Conservation (phyloP, 2,113 vertebrate genomes). For the Madoqua kirkii region DNA sequence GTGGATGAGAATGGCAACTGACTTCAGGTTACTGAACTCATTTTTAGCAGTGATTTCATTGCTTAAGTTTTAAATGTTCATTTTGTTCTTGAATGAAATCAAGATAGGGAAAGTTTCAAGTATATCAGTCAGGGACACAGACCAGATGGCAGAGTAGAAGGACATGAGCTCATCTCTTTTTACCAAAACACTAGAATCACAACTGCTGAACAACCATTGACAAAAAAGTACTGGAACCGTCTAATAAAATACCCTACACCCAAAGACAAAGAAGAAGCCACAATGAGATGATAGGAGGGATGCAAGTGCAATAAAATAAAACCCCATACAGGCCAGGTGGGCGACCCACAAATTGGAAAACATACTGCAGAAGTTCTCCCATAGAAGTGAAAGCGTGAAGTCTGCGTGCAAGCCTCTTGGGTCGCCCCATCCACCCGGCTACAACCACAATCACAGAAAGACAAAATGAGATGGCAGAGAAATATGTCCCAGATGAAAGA, state of each 20-base stretch:
- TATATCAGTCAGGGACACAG: not conserved
- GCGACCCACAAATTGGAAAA: not conserved
- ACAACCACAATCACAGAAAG: not conserved
- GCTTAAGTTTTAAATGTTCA: not conserved
- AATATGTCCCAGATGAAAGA: not conserved
- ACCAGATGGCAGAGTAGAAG: not conserved
- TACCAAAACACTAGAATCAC: not conserved
- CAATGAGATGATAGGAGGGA: not conserved
- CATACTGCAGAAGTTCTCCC: not conserved
- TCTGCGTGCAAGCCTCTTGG: not conserved
- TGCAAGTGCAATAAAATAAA: not conserved
- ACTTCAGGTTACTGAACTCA: not conserved
- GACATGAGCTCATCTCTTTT: not conserved
- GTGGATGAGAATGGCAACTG: not conserved
- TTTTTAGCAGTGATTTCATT: not conserved
- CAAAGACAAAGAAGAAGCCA: not conserved
- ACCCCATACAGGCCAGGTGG: not conserved
- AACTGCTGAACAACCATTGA: not conserved
- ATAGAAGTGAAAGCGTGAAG: not conserved
- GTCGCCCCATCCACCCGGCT: not conserved
- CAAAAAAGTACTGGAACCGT: not conserved
- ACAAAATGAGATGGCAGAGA: not conserved
- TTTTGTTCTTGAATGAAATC: constrained; percentile 2
- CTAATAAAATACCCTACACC: not conserved
- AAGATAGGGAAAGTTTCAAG: not conserved